A percentile compares a stretch with the other conserved stretches of the same genome.
Conservation (phyloP, 1,140 invertebrate species). For the Orius laevigatus region DNA sequence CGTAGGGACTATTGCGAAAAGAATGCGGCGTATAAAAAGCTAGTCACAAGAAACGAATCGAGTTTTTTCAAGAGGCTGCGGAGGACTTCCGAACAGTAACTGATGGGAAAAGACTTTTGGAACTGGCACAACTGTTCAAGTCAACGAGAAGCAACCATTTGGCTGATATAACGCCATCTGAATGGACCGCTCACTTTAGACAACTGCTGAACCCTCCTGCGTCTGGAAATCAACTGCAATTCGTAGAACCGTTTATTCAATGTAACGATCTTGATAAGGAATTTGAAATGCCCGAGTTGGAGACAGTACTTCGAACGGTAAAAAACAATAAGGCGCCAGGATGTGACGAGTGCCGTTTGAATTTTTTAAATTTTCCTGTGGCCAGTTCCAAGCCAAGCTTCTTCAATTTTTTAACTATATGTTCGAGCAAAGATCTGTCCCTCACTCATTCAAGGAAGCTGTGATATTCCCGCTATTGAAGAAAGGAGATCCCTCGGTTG, state of each 20-base stretch:
- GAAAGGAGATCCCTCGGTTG: constrained; percentile 8
- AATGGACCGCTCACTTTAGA: not conserved
- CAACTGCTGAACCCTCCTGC: not conserved
- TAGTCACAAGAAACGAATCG: constrained; percentile 2
- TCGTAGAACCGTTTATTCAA: not conserved
- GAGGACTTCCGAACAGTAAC: constrained; percentile 1
- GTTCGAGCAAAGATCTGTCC: not conserved
- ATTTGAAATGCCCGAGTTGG: not conserved
- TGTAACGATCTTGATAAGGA: not conserved
- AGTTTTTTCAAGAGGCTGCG: not conserved
- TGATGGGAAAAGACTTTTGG: constrained; percentile 3
- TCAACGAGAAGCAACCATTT: not conserved
- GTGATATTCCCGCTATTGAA: constrained; percentile 5
- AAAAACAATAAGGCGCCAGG: not conserved
- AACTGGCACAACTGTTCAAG: constrained; percentile 2
- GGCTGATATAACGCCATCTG: not conserved
- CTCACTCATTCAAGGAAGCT: not conserved
- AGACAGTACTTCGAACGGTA: not conserved
- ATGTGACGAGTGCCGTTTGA: not conserved
- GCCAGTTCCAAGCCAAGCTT: not conserved
- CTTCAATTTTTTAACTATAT: not conserved
- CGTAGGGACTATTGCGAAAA: not conserved
- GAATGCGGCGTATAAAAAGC: constrained; percentile 8
- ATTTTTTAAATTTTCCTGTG: not conserved
- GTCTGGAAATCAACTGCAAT: not conserved